Evolutionary conservation across 2,888 invertebrate genomes (phyloP).

Genomic region (Pyrrhosoma nymphula): DNA sequence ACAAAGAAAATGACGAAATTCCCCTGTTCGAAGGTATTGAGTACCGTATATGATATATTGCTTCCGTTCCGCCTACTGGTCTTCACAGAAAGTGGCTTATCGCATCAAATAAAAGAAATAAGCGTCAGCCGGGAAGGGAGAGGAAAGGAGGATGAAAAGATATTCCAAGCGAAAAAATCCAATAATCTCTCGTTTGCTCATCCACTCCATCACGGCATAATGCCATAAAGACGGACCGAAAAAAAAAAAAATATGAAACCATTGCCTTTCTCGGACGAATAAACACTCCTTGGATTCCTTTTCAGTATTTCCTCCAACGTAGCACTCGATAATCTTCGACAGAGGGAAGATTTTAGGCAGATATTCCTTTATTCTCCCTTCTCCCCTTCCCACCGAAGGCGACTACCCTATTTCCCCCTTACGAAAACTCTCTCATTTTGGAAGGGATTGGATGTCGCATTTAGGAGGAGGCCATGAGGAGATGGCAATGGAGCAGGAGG

Average conservation of each 20-base stretch:
- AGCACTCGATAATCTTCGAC: slow-evolving; percentile 64
- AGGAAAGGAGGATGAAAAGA: slow-evolving; percentile 21
- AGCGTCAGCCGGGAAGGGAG: not conserved
- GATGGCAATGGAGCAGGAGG: not conserved
- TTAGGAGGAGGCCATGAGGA: not conserved
- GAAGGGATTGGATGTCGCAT: not conserved
- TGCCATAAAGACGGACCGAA: not conserved
- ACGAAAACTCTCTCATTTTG: not conserved
- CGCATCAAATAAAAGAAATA: slow-evolving; percentile 48
- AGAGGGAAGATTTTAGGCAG: not conserved
- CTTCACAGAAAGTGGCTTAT: slow-evolving; percentile 35
- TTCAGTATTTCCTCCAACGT: slow-evolving; percentile 31
- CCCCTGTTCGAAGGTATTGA: not conserved
- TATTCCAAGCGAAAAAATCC: slow-evolving; percentile 48
- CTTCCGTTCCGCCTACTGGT: not conserved
- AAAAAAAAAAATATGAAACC: slow-evolving; percentile 53
- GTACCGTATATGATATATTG: slow-evolving; percentile 23
- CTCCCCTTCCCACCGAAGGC: not conserved
- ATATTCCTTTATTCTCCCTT: not conserved
- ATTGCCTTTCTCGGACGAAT: slow-evolving; percentile 27
- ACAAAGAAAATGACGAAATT: not conserved
- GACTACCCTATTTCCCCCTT: not conserved
- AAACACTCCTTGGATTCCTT: slow-evolving; percentile 56
- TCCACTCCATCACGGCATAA: slow-evolving; percentile 61
- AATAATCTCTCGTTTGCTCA: slow-evolving; percentile 42